Percentiles rank a stretch among this genome's conserved stretches.
phyloP scores from a whole-genome alignment of 1,140 invertebrate genomes.

The Ceratosolen fusciceps region DNA sequence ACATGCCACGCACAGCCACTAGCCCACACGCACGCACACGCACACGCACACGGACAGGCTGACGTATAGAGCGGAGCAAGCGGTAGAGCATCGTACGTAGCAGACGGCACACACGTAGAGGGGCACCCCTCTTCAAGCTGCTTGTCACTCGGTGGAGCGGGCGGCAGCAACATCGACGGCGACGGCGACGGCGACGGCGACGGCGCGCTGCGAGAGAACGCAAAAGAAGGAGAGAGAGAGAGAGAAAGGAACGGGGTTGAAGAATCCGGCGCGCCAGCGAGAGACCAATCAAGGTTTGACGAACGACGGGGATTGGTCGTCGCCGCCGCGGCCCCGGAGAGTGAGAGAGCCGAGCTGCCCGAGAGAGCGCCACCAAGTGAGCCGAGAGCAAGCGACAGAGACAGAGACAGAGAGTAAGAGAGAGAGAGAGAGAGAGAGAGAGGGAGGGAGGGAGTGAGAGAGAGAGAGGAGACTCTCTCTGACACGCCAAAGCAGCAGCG shows the following conservation, averaged over 20 bases:
- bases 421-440: background rate
- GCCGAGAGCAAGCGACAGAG: background rate
- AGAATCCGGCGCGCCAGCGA: slow-evolving; percentile 65
- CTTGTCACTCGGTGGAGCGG: slow-evolving; percentile 58
- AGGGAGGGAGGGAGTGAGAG: background rate
- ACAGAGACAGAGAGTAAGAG: slow-evolving; percentile 13
- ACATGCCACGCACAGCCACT: background rate
- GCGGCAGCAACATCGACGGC: slow-evolving; percentile 46
- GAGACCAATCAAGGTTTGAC: slow-evolving; percentile 76
- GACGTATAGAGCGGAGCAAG: no score
- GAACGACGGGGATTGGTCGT: slow-evolving; percentile 74
- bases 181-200: slow-evolving; percentile 54
- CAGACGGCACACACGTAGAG: background rate
- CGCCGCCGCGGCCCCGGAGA: slow-evolving; percentile 55
- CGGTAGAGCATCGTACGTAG: no score
- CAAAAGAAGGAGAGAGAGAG: slow-evolving; percentile 54
- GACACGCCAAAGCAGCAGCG: slow-evolving; percentile 55
- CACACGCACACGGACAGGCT: background rate
- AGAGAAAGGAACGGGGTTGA: slow-evolving; percentile 68
- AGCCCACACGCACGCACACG: background rate
- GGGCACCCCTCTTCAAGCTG: slow-evolving; percentile 39
- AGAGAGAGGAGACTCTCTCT: slow-evolving; percentile 41
- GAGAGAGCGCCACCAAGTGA: slow-evolving; percentile 1
- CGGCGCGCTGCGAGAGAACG: slow-evolving; percentile 47
- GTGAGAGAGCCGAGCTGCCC: no score